Evolutionary conservation across 92 coral and sea anemone genomes (phyloP), one percentile per base, ranked within the genome.

Genomic region (Isaurus tuberculatus): DNA sequence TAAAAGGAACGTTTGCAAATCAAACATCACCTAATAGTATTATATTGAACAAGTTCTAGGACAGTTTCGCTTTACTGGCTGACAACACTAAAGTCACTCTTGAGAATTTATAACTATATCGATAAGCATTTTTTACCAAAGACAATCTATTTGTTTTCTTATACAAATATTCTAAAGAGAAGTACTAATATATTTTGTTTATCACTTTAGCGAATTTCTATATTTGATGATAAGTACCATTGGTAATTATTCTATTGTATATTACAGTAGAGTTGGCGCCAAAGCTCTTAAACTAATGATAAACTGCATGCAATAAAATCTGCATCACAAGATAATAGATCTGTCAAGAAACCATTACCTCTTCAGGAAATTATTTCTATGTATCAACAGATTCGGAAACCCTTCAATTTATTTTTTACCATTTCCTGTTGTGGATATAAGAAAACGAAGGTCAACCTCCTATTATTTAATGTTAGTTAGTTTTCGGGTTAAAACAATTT

Each of bases 251-350:
- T 78, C 89, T 83, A 85, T 93, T 93, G 94, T 93, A 64, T 65
- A 31, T 43, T 58, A 72, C 37, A 91, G 93, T 84, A 86, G 79
- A 89, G 65, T 85, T 91, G 98, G 98, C 98, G 98, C 95, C 98
- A 57, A 40, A 78, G 55, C 93, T 87, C 91, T 87, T 84, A 55
- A 27, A 66, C 79, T 94, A 87, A 94, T 94, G 98, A 91, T 88
- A 81, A 89, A 92, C 67, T 88, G 84, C 88, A 83, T 88, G 83
- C 91, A 91, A 79, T 88, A 70, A 89, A 94, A 94, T 89, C 94
- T 73, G 86, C 86, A 88, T 70, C 85, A 51, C 75, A 84, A 92
- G 92, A 88, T 91, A 91, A 89, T 74, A 79, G 67, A 51, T 40
- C 81, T 79, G 86, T 85, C 92, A 80, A 84, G 81, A 84, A 70